Conservation (phyloP, 2,888 invertebrate species). For the Exephanes ischioxanthus region DNA sequence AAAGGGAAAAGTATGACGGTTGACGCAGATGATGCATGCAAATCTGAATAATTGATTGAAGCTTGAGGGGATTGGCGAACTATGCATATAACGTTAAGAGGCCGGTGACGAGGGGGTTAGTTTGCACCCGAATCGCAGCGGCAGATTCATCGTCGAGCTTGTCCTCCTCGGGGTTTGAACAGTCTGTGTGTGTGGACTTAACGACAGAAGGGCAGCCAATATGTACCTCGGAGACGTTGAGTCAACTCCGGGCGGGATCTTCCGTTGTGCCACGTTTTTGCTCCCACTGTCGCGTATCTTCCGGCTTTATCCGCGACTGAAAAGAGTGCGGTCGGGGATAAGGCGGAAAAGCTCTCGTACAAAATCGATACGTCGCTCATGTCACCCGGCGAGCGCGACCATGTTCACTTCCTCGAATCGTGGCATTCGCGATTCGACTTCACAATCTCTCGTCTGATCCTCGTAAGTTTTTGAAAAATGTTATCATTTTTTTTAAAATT, state of each 20-base stretch:
- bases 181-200: conserved; percentile 36
- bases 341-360: conserved; percentile 5
- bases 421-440: not conserved
- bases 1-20: not conserved
- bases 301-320: conserved; percentile 19
- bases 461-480: too few species aligned
- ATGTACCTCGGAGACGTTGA: conserved; percentile 53
- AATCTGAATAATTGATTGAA: conserved; percentile 15
- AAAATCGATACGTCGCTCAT: conserved; percentile 46
- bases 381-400: conserved; percentile 20
- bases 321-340: conserved; percentile 5
- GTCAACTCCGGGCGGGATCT: conserved; percentile 35
- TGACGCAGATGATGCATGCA: not conserved
- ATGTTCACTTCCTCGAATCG: not conserved
- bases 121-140: not conserved
- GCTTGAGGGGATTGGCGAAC: not conserved
- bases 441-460: too few species aligned
- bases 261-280: conserved; percentile 13
- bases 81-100: not conserved
- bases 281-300: not conserved
- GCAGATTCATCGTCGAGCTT: not conserved
- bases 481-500: too few species aligned
- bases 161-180: conserved; percentile 26
- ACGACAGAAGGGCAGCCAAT: conserved; percentile 47
- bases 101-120: not conserved